Conservation (phyloP, 2,113 vertebrate genomes). For the Tautogolabrus adspersus region DNA sequence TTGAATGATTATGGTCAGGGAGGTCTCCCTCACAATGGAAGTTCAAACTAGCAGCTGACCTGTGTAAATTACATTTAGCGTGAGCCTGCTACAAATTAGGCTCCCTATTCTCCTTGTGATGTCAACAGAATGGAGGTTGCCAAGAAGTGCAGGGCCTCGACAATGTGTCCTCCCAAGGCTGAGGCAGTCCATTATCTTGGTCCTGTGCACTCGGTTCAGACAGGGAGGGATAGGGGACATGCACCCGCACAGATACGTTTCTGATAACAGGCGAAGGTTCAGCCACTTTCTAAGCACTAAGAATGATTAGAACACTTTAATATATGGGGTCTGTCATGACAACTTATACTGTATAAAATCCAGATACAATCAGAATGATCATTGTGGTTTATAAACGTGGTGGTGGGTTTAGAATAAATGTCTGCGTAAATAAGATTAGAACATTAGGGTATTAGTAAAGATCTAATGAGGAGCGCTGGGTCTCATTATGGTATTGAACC, state of each 20-base stretch:
- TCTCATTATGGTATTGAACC: no score
- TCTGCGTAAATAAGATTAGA: no score
- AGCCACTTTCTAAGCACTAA: not conserved
- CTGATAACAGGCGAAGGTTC: slow-evolving; percentile 43
- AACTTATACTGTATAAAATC: not conserved
- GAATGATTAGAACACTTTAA: not conserved
- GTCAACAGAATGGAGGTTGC: slow-evolving; percentile 71
- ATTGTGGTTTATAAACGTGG: no score
- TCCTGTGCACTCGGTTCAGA: slow-evolving; percentile 36
- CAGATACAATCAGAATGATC: no score
- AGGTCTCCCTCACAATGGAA: slow-evolving; percentile 64
- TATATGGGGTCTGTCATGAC: not conserved
- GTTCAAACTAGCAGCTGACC: slow-evolving; percentile 73
- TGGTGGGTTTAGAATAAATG: no score
- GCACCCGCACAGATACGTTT: slow-evolving; percentile 20
- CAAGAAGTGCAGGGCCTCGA: slow-evolving; percentile 58
- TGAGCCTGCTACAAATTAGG: slow-evolving; percentile 71
- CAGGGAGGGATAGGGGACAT: slow-evolving; percentile 23
- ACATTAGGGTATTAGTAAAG: no score
- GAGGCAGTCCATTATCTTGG: slow-evolving; percentile 65
- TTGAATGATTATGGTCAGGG: slow-evolving; percentile 69
- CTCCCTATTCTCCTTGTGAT: slow-evolving; percentile 73
- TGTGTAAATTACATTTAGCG: slow-evolving; percentile 76
- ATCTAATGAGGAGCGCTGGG: no score
- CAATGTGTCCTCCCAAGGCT: slow-evolving; percentile 65